Evolutionary conservation across 1,140 invertebrate genomes (phyloP).

Genomic region (Patella vulgata): DNA sequence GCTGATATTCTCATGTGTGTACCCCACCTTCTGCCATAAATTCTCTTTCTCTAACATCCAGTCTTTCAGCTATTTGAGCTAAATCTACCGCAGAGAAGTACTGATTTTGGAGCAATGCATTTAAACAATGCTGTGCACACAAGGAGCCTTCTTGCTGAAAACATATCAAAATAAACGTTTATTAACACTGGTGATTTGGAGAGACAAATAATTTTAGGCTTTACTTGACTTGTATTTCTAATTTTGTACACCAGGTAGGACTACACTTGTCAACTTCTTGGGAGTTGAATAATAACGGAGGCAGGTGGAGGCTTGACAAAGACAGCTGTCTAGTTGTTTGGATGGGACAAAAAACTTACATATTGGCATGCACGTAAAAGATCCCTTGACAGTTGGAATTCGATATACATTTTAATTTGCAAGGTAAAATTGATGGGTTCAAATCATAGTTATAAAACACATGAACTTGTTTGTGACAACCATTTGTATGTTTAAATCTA

Average conservation of each 20-base stretch:
- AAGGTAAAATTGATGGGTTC: no score
- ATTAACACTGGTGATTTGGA: no score
- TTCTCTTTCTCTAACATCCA: conserved; percentile 80
- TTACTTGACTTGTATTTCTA: neutral
- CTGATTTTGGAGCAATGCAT: conserved; percentile 82
- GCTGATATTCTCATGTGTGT: conserved; percentile 77
- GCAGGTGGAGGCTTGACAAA: no score
- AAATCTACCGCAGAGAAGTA: conserved; percentile 85
- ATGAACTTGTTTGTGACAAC: no score
- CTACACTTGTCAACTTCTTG: neutral
- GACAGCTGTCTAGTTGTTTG: no score
- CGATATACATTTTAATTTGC: no score
- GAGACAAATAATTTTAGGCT: neutral
- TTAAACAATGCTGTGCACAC: conserved; percentile 89
- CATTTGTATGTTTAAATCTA: no score
- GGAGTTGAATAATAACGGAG: neutral
- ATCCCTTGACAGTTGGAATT: no score
- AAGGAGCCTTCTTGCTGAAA: conserved; percentile 82
- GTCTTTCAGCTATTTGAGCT: conserved; percentile 77
- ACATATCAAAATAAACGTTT: conserved; percentile 22
- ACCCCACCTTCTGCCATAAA: conserved; percentile 81
- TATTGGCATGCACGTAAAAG: no score
- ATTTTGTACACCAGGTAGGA: neutral
- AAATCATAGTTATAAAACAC: no score
- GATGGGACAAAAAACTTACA: no score